Conservation (phyloP, 2,888 invertebrate species). For the Oscheius onirici region DNA sequence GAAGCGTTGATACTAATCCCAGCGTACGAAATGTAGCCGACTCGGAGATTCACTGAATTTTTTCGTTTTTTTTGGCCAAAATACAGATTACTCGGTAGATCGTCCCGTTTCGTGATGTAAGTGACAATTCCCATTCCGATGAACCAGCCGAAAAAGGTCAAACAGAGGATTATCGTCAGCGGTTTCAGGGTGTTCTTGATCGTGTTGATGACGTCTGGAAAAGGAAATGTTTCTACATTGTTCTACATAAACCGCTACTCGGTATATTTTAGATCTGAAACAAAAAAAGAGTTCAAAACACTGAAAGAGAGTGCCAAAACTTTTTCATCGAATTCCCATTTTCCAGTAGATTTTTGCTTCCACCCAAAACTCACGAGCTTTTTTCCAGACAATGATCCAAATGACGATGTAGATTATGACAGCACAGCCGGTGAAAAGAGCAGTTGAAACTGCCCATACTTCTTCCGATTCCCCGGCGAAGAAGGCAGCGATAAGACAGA, state of each 20-base stretch:
- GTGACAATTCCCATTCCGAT: not conserved
- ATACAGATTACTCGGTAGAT: not conserved
- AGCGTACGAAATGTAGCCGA: constrained; percentile 5
- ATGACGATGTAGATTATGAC: constrained; percentile 4
- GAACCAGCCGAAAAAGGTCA: constrained; percentile 23
- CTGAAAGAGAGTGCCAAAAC: too few relatives aligned
- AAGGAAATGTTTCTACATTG: too few relatives aligned
- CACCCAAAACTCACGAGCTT: not conserved
- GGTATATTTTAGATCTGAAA: too few relatives aligned
- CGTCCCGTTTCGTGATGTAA: not conserved
- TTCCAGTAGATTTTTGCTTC: not conserved
- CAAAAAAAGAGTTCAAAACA: too few relatives aligned
- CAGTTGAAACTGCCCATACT: not conserved
- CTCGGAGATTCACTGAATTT: not conserved
- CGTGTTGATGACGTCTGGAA: constrained; percentile 1
- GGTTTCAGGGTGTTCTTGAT: constrained; percentile 10
- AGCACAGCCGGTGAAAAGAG: not conserved
- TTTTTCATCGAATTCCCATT: not conserved
- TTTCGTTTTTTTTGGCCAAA: not conserved
- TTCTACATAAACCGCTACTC: too few relatives aligned
- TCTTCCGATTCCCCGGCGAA: constrained; percentile 1
- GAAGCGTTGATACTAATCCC: constrained; percentile 7
- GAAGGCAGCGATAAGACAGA: constrained; percentile 12
- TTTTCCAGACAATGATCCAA: constrained; percentile 20
- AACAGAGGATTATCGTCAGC: constrained; percentile 16